Base-by-base conservation (phyloP, 2,888 invertebrate genomes). In the Leptopterna dolabrata region DNA sequence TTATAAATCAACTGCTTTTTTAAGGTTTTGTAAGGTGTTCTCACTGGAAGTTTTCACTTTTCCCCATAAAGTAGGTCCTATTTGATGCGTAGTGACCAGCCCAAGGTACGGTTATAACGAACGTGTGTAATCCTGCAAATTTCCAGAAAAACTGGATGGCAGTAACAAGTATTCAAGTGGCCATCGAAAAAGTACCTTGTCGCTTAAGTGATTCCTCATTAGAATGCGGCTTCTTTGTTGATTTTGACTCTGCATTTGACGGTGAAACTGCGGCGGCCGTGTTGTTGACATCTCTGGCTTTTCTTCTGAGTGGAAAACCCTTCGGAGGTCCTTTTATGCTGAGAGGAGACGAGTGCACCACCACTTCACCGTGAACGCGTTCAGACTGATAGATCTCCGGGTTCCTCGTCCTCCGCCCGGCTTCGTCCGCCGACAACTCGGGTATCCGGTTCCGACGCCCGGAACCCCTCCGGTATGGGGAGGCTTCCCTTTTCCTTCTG, bases 351-450 rank as follows among this genome's bases (percentile, higher is more conserved):
- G 85, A 71, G 27, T 85, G 85, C 29, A 85, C 85, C 24, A 85
- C 30, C 13, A 85, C 85, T 47, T 85, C 85, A 7, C 85, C 85
- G 16, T 85, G 85, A n/a, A 85, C 76, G 27, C 85, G 29, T 13
- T 70, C 83, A 36, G 36, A 36, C 24, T 43, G 4, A 3, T 36
- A 14, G 36, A 30, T 9, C 14, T 51, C n/a, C 51, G 36, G 76
- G 36, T n/a, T 41, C 19, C 76, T 41, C 6, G 14, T 19, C 41
- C 7, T n/a, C 0, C 51, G 51, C n/a, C 51, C 16, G n/a, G 11
- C 41, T 3, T 45, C 16, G 1, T 11, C 14, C 4, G 6, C 0
- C 1, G n/a, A 4, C 19, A 24, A 11, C 41, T 78, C 78, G n/a
- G 78, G 78, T 43, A 78, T 41, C 11, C 78, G 78, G 41, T 78